These are phyloP conservation scores for Odontamblyopus lacepedii DNA, from an alignment of 2,797 vertebrate species.

Conservation along the genomic window DNA sequence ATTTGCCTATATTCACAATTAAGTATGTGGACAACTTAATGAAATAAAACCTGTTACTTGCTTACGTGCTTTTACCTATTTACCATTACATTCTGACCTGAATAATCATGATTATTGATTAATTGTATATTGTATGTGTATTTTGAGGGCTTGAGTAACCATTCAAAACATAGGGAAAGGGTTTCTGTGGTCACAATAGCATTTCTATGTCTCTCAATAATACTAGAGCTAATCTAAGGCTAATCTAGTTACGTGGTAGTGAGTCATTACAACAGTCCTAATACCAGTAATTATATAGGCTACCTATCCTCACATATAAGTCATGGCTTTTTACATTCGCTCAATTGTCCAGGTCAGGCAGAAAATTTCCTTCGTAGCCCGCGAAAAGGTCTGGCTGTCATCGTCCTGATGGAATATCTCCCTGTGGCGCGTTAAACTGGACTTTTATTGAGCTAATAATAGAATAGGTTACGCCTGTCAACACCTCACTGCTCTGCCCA, in stretches of 20 bases:
- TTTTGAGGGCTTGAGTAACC: no score
- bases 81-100: neutral
- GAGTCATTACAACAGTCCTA: neutral
- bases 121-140: neutral
- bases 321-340: constrained; percentile 57
- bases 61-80: no score
- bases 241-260: neutral
- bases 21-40: no score
- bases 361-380: constrained; percentile 62
- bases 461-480: constrained; percentile 82
- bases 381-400: constrained; percentile 80
- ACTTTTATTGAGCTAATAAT: constrained; percentile 83
- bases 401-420: constrained; percentile 79
- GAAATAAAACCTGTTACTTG: no score
- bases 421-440: constrained; percentile 73
- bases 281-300: neutral
- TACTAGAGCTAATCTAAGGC: neutral
- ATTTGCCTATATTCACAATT: no score
- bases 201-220: neutral
- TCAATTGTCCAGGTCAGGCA: constrained; percentile 67
- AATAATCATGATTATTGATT: neutral
- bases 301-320: constrained; percentile 37
- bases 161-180: no score
- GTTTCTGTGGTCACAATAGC: neutral
- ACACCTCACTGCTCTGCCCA: constrained; percentile 65